A percentile compares a stretch with the other conserved stretches of the same genome.
Evolutionary conservation across 2,888 invertebrate species (phyloP).

Genomic region (Hylaea fasciaria): DNA sequence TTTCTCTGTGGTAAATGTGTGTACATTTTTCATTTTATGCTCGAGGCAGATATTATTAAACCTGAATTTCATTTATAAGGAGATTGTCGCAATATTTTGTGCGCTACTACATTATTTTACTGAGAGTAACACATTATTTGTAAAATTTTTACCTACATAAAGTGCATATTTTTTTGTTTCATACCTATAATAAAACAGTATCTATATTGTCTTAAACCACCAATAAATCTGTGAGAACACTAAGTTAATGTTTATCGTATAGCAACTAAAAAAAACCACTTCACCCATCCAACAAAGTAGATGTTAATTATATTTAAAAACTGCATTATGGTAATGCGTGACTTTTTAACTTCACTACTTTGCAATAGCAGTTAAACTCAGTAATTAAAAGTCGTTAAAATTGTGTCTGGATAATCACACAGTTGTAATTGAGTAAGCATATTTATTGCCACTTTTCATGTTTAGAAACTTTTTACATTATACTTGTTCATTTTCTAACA

Average conservation of each 20-base stretch:
- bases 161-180: too few species aligned
- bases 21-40: too few species aligned
- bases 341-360: slow-evolving; percentile 39
- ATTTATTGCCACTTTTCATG: slow-evolving; percentile 35
- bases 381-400: slow-evolving; percentile 40
- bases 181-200: too few species aligned
- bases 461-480: slow-evolving; percentile 10
- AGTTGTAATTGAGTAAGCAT: slow-evolving; percentile 36
- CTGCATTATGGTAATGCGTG: slow-evolving; percentile 35
- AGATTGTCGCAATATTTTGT: too few species aligned
- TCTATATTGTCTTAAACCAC: too few species aligned
- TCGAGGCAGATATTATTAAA: too few species aligned
- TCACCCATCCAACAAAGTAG: slow-evolving; percentile 25
- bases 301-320: slow-evolving; percentile 14
- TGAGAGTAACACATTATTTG: too few species aligned
- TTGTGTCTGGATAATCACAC: slow-evolving; percentile 33
- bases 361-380: slow-evolving; percentile 26
- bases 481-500: background rate
- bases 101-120: too few species aligned
- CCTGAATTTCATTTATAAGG: too few species aligned
- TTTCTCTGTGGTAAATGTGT: background rate
- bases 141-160: too few species aligned
- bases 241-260: too few species aligned
- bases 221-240: too few species aligned
- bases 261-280: background rate